Conservation (phyloP, 1,140 invertebrate species). For the Drosophila sp. region DNA sequence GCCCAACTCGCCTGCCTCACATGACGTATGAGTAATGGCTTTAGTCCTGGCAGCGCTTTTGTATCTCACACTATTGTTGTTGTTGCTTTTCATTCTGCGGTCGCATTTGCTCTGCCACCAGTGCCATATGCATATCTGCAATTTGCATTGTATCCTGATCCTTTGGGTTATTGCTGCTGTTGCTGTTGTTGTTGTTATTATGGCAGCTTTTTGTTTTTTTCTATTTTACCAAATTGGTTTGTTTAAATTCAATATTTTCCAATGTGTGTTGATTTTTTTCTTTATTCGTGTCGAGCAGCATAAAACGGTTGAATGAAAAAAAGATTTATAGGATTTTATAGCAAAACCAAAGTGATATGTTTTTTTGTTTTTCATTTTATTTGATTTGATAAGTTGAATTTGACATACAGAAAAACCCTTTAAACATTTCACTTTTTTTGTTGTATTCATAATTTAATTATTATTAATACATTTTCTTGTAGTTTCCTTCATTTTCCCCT, state of each 20-base stretch:
- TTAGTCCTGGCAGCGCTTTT: constrained; percentile 58
- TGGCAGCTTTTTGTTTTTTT: constrained; percentile 27
- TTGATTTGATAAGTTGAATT: background rate
- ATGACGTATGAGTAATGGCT: constrained; percentile 79
- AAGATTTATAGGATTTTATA: background rate
- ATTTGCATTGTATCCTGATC: constrained; percentile 35
- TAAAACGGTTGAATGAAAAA: constrained; percentile 10
- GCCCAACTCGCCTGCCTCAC: constrained; percentile 62
- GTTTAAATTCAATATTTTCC: constrained; percentile 72
- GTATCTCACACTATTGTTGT: constrained; percentile 46
- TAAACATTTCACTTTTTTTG: too few species aligned
- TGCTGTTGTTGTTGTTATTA: constrained; percentile 22
- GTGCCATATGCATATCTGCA: constrained; percentile 58
- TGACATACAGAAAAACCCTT: background rate
- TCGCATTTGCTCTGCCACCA: constrained; percentile 56
- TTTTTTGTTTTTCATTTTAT: background rate
- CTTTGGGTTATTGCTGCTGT: constrained; percentile 34
- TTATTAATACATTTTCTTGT: too few species aligned
- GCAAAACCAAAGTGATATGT: background rate
- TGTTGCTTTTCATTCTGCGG: constrained; percentile 60
- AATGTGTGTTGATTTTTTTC: constrained; percentile 25
- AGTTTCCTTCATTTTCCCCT: constrained; percentile 5
- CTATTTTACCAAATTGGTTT: constrained; percentile 72
- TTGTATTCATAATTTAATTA: too few species aligned
- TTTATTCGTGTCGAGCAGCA: background rate